phyloP scores from a whole-genome alignment of 2,888 invertebrate genomes.

The Gymnocheta viridis region DNA sequence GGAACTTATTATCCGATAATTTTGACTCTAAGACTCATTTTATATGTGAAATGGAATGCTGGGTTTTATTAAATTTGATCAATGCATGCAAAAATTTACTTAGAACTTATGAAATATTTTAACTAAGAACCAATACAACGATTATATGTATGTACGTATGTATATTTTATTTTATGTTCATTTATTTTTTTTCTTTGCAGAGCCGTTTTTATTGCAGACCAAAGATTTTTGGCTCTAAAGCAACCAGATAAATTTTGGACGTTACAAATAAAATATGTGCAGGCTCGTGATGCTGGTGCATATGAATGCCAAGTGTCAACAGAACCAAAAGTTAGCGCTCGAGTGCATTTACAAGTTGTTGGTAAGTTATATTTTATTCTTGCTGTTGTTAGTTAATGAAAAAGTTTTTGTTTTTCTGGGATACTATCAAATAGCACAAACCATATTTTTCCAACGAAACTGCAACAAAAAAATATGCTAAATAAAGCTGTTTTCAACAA shows the following conservation, averaged over 20 bases:
- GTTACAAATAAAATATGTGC: slow-evolving; percentile 94
- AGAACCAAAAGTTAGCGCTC: slow-evolving; percentile 96
- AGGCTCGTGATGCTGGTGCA: slow-evolving; percentile 93
- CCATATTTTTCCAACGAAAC: slow-evolving; percentile 40
- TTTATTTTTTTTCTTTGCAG: slow-evolving; percentile 74
- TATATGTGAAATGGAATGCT: too few species aligned
- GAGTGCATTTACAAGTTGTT: slow-evolving; percentile 94
- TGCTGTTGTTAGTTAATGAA: neutral
- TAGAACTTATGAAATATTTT: neutral
- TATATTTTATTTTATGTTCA: neutral
- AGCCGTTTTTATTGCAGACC: slow-evolving; percentile 94
- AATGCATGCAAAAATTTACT: neutral
- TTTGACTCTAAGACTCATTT: too few species aligned
- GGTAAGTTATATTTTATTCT: slow-evolving; percentile 85
- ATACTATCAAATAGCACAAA: slow-evolving; percentile 34
- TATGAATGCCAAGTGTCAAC: slow-evolving; percentile 98
- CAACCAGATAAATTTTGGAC: slow-evolving; percentile 87
- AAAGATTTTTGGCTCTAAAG: slow-evolving; percentile 92
- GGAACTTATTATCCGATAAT: too few species aligned
- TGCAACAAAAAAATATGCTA: neutral
- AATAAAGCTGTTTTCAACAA: neutral
- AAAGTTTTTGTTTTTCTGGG: slow-evolving; percentile 23
- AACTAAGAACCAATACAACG: neutral
- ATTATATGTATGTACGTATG: neutral
- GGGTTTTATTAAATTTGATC: neutral